Evolutionary conservation across 2,113 vertebrate species (phyloP), one percentile per base, ranked within the genome.

Genomic region (Campylomormyrus numenius): DNA sequence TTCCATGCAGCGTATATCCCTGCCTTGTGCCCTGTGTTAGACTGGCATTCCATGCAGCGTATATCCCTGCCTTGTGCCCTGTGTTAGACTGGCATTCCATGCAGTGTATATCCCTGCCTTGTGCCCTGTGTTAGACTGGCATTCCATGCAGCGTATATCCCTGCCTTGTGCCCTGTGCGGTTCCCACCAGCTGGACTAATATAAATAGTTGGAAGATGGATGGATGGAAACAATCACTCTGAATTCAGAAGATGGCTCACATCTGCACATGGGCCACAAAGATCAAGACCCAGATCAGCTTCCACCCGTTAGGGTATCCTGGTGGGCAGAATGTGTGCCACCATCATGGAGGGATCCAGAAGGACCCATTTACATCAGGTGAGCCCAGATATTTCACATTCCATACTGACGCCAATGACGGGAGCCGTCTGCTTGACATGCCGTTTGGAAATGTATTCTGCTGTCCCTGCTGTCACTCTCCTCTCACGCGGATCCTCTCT

Each of bases 351-450:
- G 88, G 89, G 88, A 85, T 90, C 19, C 31, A 50, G 89, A 89
- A 58, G n/a, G 58, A 77, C 35, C 89, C 91, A 91, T 93, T 77
- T 21, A 46, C 91, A 92, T 91, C 92, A 88, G 91, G 92, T 91
- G 91, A 92, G 85, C 74, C 35, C n/a, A 62, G 45, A 35, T 91
- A 90, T 66, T 80, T 85, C 52, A 48, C 88, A 93, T 93, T 90
- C 92, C 91, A 56, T 6, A 1, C 88, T 19, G 35, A 85, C 42
- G 45, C 50, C 15, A 19, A 5, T 2, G 58, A 77, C 50, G 17
- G n/a, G 45, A 48, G 2, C 24, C 6, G 3, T 17, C 39, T 39
- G 39, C 39, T 39, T 39, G 39, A 39, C 39, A 39, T 39, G 2
- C 24, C 6, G 3, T 17, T 35, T 80, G 74, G 1, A 35, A 27